Conservation (phyloP, 2,113 vertebrate species). For the Fulmarus glacialis region DNA sequence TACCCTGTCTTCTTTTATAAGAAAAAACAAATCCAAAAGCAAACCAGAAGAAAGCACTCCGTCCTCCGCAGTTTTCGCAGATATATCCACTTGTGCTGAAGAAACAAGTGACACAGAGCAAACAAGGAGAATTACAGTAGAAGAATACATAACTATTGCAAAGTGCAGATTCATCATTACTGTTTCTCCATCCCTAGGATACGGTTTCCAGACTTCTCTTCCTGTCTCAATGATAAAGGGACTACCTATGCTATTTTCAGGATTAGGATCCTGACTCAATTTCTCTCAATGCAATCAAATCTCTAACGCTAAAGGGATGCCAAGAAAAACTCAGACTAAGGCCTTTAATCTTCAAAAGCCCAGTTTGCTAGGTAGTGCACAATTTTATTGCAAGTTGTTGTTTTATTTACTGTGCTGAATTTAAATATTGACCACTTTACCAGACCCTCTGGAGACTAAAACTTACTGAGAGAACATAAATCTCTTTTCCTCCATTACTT, state of each 20-base stretch:
- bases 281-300: neutral
- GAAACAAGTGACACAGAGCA: neutral
- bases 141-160: neutral
- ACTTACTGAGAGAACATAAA: neutral
- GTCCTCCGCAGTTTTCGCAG: neutral
- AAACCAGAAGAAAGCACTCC: neutral
- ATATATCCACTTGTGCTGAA: neutral
- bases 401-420: neutral
- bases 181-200: neutral
- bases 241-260: neutral
- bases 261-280: neutral
- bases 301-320: neutral
- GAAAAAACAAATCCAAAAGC: neutral
- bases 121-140: neutral
- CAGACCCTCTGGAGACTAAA: neutral
- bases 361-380: neutral
- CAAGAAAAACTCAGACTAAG: neutral
- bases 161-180: neutral
- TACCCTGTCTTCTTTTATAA: neutral
- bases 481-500: neutral
- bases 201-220: neutral
- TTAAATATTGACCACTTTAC: neutral
- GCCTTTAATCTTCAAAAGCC: neutral
- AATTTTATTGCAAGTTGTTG: neutral
- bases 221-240: neutral